These are phyloP conservation scores for Bombus pascuorum DNA, from an alignment of 1,140 invertebrate species.

Conservation along the genomic window DNA sequence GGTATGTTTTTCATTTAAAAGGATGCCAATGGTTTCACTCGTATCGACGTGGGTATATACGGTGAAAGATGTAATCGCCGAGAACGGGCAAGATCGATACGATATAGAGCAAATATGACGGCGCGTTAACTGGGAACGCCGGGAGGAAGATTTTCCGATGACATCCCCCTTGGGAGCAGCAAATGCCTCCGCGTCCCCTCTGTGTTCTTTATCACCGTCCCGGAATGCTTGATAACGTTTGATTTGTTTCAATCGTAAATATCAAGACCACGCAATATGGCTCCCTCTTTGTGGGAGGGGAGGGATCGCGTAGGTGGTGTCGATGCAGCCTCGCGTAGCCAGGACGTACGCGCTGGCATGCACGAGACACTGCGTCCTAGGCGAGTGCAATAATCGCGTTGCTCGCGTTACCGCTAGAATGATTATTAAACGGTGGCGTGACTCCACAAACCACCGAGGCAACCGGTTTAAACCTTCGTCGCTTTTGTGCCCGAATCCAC, in stretches of 20 bases:
- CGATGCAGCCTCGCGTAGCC: conserved; percentile 50
- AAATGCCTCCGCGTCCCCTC: conserved; percentile 79
- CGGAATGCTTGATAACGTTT: conserved; percentile 83
- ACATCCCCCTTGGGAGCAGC: conserved; percentile 67
- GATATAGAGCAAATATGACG: conserved; percentile 60
- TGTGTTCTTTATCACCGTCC: conserved; percentile 81
- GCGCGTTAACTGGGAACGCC: conserved; percentile 47
- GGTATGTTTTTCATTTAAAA: conserved; percentile 30
- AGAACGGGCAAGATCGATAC: conserved; percentile 47
- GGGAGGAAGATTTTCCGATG: conserved; percentile 62
- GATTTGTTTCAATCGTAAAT: conserved; percentile 83
- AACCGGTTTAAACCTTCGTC: not conserved
- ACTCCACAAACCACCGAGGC: not conserved
- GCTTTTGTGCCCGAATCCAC: not conserved
- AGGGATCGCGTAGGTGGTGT: conserved; percentile 25
- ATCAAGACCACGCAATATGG: conserved; percentile 77
- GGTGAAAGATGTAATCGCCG: conserved; percentile 46
- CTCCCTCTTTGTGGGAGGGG: not conserved
- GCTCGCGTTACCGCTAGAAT: conserved; percentile 60
- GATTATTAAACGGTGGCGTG: conserved; percentile 62
- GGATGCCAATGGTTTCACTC: conserved; percentile 28
- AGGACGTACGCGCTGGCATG: conserved; percentile 68
- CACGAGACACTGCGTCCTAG: conserved; percentile 59
- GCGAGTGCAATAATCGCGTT: conserved; percentile 68
- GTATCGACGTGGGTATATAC: conserved; percentile 33